These are phyloP conservation scores for Aspidapion aeneum DNA, from an alignment of 2,888 invertebrate species.

Conservation along the genomic window DNA sequence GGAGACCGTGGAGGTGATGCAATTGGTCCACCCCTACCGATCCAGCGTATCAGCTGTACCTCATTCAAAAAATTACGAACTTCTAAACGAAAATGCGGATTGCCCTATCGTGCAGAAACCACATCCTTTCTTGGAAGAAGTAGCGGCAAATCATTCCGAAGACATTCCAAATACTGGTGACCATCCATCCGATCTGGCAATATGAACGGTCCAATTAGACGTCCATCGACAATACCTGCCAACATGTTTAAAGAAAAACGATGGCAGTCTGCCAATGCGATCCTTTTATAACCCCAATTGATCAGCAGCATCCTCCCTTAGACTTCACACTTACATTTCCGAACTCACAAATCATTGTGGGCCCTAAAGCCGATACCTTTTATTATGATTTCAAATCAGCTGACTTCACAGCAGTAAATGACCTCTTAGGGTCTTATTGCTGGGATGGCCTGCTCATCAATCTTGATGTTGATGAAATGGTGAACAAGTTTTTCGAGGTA, in stretches of 20 bases:
- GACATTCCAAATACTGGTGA: slow-evolving; percentile 5
- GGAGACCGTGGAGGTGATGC: background rate
- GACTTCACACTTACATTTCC: too few species aligned
- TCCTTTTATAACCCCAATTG: too few species aligned
- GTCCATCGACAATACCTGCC: slow-evolving; percentile 24
- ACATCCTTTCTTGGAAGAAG: background rate
- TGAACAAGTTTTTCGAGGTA: too few species aligned
- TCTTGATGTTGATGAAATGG: too few species aligned
- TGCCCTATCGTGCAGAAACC: slow-evolving; percentile 1
- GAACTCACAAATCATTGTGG: too few species aligned
- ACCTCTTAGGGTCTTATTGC: too few species aligned
- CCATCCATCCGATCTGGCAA: slow-evolving; percentile 6
- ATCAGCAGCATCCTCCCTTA: too few species aligned
- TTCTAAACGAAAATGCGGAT: background rate
- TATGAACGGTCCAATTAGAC: slow-evolving; percentile 13
- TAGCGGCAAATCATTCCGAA: background rate
- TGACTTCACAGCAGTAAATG: too few species aligned
- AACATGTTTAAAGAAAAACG: background rate
- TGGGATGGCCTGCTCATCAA: too few species aligned
- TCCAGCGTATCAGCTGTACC: background rate
- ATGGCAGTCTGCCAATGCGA: too few species aligned
- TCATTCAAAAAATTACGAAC: background rate
- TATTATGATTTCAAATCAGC: too few species aligned
- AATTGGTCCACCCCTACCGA: background rate
- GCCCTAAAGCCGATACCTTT: too few species aligned